phyloP scores from a whole-genome alignment of 2,888 invertebrate species.

The Lagria hirta region DNA sequence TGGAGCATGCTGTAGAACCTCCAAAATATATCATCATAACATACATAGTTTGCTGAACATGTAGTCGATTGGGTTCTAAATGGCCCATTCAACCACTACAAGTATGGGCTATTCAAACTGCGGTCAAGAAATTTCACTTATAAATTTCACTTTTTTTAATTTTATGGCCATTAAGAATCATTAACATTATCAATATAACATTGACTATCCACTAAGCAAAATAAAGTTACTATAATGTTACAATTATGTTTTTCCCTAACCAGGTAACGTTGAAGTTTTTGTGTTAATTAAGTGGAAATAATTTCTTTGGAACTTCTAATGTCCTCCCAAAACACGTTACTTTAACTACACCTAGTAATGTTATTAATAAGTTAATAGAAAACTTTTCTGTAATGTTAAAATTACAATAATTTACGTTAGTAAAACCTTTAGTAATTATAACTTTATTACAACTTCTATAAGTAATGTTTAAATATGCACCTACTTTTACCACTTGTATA shows the following conservation, averaged over 20 bases:
- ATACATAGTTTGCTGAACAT: conserved; percentile 2
- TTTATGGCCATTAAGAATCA: conserved; percentile 19
- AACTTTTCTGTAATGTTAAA: no score
- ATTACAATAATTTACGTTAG: no score
- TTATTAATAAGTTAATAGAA: no score
- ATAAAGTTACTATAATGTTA: conserved; percentile 6
- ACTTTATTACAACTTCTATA: no score
- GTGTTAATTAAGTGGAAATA: conserved; percentile 4
- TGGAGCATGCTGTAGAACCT: conserved; percentile 9
- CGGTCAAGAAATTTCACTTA: conserved; percentile 17
- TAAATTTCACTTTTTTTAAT: conserved; percentile 20
- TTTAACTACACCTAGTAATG: conserved; percentile 1
- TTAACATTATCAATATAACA: conserved; percentile 14
- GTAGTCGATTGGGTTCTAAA: conserved; percentile 2
- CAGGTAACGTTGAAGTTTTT: conserved; percentile 4
- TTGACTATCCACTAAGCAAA: conserved; percentile 4
- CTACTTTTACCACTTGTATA: no score
- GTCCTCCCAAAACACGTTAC: conserved; percentile 1
- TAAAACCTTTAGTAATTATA: no score
- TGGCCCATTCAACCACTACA: conserved; percentile 10
- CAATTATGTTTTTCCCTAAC: conserved; percentile 5
- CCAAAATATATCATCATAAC: conserved; percentile 8
- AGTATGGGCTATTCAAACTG: conserved; percentile 20
- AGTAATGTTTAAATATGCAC: no score
- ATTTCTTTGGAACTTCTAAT: not conserved